Evolutionary conservation across 2,113 vertebrate genomes (phyloP).

Genomic region (Ceyx melanurus): DNA sequence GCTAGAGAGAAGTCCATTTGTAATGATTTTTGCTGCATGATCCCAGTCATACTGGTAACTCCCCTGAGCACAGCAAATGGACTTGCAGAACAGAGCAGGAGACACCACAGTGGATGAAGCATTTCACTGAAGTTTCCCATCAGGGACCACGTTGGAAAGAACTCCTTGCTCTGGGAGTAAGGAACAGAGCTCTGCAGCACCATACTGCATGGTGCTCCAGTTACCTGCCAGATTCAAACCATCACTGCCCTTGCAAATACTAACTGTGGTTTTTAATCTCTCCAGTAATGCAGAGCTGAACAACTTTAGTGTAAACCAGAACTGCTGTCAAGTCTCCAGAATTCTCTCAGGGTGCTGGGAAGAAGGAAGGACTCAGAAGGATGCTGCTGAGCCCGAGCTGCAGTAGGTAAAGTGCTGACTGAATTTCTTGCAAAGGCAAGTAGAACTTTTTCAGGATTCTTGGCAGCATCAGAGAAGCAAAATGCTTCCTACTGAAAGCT

Average conservation of each 20-base stretch:
- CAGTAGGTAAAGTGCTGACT: not conserved
- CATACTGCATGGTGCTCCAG: fast-evolving
- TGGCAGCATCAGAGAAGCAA: not conserved
- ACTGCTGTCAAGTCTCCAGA: not conserved
- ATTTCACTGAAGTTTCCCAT: not conserved
- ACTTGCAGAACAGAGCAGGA: not conserved
- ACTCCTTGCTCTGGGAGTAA: not conserved
- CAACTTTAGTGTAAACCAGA: not conserved
- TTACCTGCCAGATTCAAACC: not conserved
- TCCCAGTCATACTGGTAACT: not conserved
- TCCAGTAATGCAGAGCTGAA: not conserved
- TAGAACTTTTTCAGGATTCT: not conserved
- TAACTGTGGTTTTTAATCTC: not conserved
- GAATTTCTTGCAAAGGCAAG: not conserved
- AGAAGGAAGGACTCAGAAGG: not conserved
- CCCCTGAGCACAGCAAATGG: not conserved
- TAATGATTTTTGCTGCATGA: not conserved
- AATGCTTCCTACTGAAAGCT: not conserved
- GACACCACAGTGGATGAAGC: not conserved
- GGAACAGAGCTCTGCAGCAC: not conserved
- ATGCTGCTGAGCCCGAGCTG: not conserved
- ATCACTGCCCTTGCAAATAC: not conserved
- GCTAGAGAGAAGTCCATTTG: not conserved
- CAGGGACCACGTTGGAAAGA: not conserved
- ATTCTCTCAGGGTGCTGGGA: not conserved